phyloP scores from a whole-genome alignment of 2,113 vertebrate genomes.

The Lepisosteus oculatus region DNA sequence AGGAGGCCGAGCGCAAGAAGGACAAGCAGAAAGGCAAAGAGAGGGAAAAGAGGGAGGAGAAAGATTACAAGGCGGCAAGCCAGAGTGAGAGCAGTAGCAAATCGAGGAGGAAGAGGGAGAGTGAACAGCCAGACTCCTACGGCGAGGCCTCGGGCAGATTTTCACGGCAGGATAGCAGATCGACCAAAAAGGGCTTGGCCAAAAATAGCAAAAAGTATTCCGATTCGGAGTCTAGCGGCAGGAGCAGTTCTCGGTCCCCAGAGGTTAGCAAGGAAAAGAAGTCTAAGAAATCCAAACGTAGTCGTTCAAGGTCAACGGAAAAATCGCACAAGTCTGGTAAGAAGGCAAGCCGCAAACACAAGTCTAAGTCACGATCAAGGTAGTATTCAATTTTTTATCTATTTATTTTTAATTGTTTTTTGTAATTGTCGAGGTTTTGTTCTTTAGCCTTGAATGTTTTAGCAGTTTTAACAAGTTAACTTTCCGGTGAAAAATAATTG shows the following conservation, averaged over 20 bases:
- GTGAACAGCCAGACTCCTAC: constrained; percentile 74
- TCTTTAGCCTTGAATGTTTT: background rate
- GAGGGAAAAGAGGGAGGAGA: constrained; percentile 74
- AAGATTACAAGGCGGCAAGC: constrained; percentile 54
- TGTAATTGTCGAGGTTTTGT: background rate
- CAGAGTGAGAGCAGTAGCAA: constrained; percentile 77
- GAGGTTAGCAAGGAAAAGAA: constrained; percentile 97
- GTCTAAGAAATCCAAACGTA: constrained; percentile 96
- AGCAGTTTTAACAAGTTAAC: background rate
- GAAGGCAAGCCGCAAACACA: constrained; percentile 99
- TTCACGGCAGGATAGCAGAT: constrained; percentile 82
- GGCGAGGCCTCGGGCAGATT: constrained; percentile 75
- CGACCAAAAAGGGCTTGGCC: constrained; percentile 74
- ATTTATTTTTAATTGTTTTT: constrained; percentile 59
- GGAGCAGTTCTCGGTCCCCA: constrained; percentile 87
- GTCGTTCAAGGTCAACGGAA: constrained; percentile 95
- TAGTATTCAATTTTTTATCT: constrained; percentile 90
- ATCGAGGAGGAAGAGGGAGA: constrained; percentile 85
- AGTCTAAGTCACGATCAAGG: constrained; percentile 99
- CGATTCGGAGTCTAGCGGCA: constrained; percentile 86
- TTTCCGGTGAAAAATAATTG: constrained; percentile 33
- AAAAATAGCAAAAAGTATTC: constrained; percentile 87
- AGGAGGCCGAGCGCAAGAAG: constrained; percentile 73
- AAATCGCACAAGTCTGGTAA: constrained; percentile 99
- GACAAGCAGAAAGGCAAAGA: constrained; percentile 78